phyloP scores from a whole-genome alignment of 2,888 invertebrate genomes.

The Himalopsyche kuldschensis region DNA sequence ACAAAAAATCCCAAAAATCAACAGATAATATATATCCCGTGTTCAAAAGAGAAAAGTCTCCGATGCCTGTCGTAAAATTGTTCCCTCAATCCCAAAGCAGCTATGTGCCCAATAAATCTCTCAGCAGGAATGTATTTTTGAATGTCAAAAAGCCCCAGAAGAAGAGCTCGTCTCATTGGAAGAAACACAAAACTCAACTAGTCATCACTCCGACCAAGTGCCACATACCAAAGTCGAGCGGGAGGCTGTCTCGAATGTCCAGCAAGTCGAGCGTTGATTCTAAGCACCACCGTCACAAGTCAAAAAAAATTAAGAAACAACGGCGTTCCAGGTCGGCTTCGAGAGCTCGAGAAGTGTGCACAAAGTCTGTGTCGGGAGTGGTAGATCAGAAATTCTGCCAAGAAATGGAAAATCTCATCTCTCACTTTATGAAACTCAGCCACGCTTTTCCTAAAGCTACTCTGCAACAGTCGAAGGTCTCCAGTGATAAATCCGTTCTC shows the following conservation, averaged over 20 bases:
- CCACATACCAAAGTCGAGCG: constrained; percentile 40
- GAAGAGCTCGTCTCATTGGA: constrained; percentile 52
- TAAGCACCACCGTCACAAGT: constrained; percentile 54
- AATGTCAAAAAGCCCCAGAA: constrained; percentile 54
- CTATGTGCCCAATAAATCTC: constrained; percentile 54
- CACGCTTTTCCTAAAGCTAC: constrained; percentile 53
- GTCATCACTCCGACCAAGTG: constrained; percentile 54
- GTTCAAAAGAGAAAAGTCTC: constrained; percentile 48
- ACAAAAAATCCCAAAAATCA: constrained; percentile 44
- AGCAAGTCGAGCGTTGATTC: constrained; percentile 44
- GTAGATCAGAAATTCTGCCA: constrained; percentile 58
- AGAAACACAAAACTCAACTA: constrained; percentile 61
- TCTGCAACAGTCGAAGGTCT: constrained; percentile 46
- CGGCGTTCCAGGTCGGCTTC: constrained; percentile 57
- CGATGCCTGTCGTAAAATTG: constrained; percentile 50
- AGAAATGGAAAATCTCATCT: constrained; percentile 54
- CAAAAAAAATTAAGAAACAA: constrained; percentile 48
- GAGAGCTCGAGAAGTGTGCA: constrained; percentile 59
- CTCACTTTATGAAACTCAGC: constrained; percentile 55
- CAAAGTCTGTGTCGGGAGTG: constrained; percentile 67
- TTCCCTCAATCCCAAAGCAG: constrained; percentile 56
- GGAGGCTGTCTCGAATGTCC: constrained; percentile 33
- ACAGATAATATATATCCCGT: constrained; percentile 37
- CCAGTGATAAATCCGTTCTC: constrained; percentile 59
- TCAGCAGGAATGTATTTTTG: constrained; percentile 55